A percentile compares a stretch with the other conserved stretches of the same genome.
Conservation (phyloP, 2,113 vertebrate genomes). For the Gracilinanus agilis region DNA sequence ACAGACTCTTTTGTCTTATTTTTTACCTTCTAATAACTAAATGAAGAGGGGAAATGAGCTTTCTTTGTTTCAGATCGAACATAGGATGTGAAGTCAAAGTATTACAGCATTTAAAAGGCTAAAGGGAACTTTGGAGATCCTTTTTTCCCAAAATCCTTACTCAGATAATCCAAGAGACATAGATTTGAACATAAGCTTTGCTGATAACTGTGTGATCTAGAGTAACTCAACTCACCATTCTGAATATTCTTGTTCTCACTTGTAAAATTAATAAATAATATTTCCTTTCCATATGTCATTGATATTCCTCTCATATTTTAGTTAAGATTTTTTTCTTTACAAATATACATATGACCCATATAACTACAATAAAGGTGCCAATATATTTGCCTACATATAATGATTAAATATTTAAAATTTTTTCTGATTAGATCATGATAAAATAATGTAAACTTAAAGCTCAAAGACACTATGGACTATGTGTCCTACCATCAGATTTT, state of each 20-base stretch:
- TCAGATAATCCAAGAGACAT: neutral
- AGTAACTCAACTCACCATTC: neutral
- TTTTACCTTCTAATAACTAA: neutral
- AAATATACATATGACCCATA: neutral
- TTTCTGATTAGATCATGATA: neutral
- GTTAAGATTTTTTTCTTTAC: neutral
- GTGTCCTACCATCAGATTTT: neutral
- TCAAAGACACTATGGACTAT: neutral
- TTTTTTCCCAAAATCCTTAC: no score
- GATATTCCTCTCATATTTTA: neutral
- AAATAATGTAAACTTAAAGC: neutral
- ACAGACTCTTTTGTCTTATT: neutral
- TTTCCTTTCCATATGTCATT: neutral
- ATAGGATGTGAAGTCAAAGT: neutral
- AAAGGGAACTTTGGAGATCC: neutral
- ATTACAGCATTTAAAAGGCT: neutral
- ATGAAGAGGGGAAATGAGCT: neutral
- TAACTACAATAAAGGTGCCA: neutral
- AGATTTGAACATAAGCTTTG: neutral
- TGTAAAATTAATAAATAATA: neutral
- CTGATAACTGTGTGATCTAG: neutral
- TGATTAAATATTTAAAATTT: neutral
- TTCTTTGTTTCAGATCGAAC: neutral
- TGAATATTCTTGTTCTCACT: neutral
- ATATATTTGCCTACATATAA: neutral